Base-by-base conservation (phyloP, 2,888 invertebrate genomes). In the Sesia apiformis region DNA sequence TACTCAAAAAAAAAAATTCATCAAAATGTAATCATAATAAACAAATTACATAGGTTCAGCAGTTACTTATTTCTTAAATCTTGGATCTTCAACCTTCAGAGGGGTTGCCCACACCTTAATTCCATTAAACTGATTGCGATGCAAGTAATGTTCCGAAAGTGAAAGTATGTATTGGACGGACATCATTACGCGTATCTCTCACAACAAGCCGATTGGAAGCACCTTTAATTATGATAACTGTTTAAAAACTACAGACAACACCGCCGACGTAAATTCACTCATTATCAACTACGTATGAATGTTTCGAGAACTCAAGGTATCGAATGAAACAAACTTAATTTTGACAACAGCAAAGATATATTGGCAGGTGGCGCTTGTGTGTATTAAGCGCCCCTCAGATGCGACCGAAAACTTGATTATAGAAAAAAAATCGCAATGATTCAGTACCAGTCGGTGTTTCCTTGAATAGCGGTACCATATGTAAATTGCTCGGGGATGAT, bases 401-500 rank as follows among this genome's bases (percentile, higher is more conserved):
- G 70, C 72, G 66, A 62, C 67, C 78, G 73, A 75, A 77, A 84
- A 84, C 76, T 79, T 81, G 84, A 84, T 82, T 79, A 78, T 72
- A 72, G 69, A 78, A 82, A 84, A 78, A 83, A 78, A 67, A 61
- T 52, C 52, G 67, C 76, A 77, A 81, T 79, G 76, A 81, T 81
- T 78, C 77, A 72, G 70, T 67, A 73, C 63, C 73, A 70, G 77
- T 72, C 74, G 66, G 66, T 63, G 64, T 69, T 78, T 74, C 72
- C 77, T 73, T 75, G 80, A 71, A 79, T 85, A 86, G 83, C 86
- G 85, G 85, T 82, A 84, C 73, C 72, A 70, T 81, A 85, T 85
- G 80, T 76, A 84, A 84, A 85, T 83, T 70, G 69, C 66, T 64
- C 63, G 63, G 63, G 63, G 74, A 76, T 75, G 74, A 74, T 73